Evolutionary conservation across 1,140 invertebrate genomes (phyloP).

Genomic region (Tetramorium alpestre): DNA sequence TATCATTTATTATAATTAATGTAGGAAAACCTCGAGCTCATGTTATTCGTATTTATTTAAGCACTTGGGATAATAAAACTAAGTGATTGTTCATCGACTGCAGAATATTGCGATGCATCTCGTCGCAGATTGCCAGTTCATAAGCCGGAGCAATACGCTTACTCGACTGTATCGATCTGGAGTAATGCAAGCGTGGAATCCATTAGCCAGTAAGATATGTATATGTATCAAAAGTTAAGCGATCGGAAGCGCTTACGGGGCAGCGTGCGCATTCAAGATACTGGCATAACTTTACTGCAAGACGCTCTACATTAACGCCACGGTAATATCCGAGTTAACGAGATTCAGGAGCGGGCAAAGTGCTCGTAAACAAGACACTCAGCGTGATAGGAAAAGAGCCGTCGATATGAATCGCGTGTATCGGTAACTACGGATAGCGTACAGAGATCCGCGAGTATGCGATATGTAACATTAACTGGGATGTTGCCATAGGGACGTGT

Average conservation of each 20-base stretch:
- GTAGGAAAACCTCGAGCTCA: neutral
- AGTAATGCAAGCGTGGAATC: conserved; percentile 31
- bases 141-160: neutral
- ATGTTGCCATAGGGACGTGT: neutral
- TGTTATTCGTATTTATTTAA: neutral
- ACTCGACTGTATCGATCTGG: neutral
- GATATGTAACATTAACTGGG: neutral
- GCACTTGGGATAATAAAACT: neutral
- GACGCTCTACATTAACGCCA: conserved; percentile 37
- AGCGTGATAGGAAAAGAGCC: conserved; percentile 9
- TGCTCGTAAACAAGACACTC: conserved; percentile 50
- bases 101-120: neutral
- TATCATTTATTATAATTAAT: conserved; percentile 8
- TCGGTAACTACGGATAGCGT: neutral
- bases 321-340: conserved; percentile 38
- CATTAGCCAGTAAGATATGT: conserved; percentile 41
- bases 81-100: neutral
- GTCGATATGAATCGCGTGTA: conserved; percentile 31
- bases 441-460: neutral
- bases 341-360: conserved; percentile 35
- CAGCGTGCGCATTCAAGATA: conserved; percentile 4
- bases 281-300: conserved; percentile 36
- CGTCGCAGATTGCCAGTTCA: neutral
- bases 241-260: conserved; percentile 33
- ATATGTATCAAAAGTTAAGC: conserved; percentile 40